These are phyloP conservation scores for Chelidonichthys spinosus DNA, from an alignment of 2,797 vertebrate genomes.

Conservation along the genomic window DNA sequence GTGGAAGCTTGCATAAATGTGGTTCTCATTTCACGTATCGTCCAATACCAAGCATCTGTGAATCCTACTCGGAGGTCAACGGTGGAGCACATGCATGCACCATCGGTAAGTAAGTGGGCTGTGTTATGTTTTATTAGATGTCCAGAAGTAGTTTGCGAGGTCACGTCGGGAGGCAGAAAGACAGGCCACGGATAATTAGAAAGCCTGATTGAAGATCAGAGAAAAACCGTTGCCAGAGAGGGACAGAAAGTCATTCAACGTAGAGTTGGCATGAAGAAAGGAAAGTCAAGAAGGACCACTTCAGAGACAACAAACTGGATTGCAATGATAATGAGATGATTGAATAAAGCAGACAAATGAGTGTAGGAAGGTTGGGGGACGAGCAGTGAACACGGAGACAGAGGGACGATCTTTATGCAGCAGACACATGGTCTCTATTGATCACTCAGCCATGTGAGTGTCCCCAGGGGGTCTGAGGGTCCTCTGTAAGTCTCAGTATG, in stretches of 20 bases:
- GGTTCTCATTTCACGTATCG: constrained; percentile 9
- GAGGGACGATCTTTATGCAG: constrained; percentile 45
- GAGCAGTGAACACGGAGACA: constrained; percentile 4
- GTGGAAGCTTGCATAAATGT: constrained; percentile 6
- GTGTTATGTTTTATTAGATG: constrained; percentile 27
- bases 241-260: background rate
- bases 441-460: constrained; percentile 65
- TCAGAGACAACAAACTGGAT: constrained; percentile 3
- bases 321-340: background rate
- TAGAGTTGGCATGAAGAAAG: constrained; percentile 2
- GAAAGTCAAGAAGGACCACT: background rate
- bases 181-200: constrained; percentile 9
- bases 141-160: constrained; percentile 24
- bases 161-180: constrained; percentile 7
- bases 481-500: constrained; percentile 38
- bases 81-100: background rate
- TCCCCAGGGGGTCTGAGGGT: constrained; percentile 46
- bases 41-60: background rate
- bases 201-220: constrained; percentile 28
- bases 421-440: constrained; percentile 61
- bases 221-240: background rate
- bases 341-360: background rate
- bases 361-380: background rate
- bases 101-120: constrained; percentile 5
- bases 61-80: background rate